Conservation (phyloP, 2,797 vertebrate genomes). For the Sparus aurata region DNA sequence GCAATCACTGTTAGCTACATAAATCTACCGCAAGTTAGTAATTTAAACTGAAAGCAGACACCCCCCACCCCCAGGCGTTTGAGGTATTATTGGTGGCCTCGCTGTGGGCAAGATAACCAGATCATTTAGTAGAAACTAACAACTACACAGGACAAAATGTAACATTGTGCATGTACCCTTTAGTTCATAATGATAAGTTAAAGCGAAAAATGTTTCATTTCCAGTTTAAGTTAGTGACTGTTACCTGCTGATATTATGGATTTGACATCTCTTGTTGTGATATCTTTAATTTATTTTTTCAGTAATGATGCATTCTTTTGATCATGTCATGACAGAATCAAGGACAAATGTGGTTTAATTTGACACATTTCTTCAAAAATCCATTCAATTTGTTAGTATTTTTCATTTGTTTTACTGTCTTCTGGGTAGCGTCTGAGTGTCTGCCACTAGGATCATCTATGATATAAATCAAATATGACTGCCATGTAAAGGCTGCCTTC, state of each 20-base stretch:
- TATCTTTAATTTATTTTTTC: slow-evolving; percentile 6
- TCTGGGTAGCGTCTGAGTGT: slow-evolving; percentile 5
- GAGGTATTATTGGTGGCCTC: no score
- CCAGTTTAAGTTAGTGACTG: background rate
- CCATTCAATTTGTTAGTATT: background rate
- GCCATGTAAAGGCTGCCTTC: slow-evolving; percentile 59
- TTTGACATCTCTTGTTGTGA: slow-evolving; percentile 17
- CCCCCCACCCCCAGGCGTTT: no score
- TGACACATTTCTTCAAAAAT: slow-evolving; percentile 1
- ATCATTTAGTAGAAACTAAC: no score
- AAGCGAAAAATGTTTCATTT: no score
- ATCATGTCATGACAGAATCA: slow-evolving; percentile 7
- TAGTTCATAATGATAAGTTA: no score
- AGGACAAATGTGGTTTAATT: background rate
- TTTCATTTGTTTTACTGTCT: slow-evolving; percentile 5
- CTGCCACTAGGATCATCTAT: slow-evolving; percentile 13
- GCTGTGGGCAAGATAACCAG: no score
- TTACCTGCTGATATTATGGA: background rate
- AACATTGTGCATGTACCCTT: no score
- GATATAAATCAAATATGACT: slow-evolving; percentile 65
- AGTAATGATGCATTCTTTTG: background rate
- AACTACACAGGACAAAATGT: no score
- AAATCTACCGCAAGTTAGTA: background rate
- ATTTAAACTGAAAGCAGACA: no score
- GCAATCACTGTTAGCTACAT: background rate